phyloP scores from a whole-genome alignment of 2,113 vertebrate species.

The Burhinus oedicnemus region DNA sequence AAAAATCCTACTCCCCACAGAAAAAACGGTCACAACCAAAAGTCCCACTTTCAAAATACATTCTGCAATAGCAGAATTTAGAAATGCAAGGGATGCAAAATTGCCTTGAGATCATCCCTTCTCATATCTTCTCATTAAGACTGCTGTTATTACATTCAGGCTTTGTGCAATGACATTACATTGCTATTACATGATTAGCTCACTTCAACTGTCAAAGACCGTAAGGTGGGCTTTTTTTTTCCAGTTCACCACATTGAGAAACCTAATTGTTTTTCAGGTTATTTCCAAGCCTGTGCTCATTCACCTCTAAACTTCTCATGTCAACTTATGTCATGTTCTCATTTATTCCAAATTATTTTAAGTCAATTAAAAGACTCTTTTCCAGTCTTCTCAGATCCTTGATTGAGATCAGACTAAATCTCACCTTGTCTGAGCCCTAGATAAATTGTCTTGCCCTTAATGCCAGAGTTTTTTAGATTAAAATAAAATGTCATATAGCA shows the following conservation, averaged over 20 bases:
- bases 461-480: neutral
- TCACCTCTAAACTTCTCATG: neutral
- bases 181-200: neutral
- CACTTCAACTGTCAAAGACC: neutral
- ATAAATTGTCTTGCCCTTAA: neutral
- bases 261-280: neutral
- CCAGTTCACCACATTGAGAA: neutral
- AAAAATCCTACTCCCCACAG: neutral
- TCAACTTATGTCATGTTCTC: neutral
- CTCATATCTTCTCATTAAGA: neutral
- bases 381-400: neutral
- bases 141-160: neutral
- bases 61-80: neutral
- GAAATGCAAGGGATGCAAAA: neutral
- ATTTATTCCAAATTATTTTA: neutral
- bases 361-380: neutral
- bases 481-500: neutral
- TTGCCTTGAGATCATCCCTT: neutral
- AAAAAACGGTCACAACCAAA: neutral
- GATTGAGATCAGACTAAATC: neutral
- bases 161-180: neutral
- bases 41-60: neutral
- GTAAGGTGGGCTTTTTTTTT: neutral
- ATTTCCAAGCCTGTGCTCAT: neutral
- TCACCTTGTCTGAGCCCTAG: neutral